Evolutionary conservation across 2,888 invertebrate genomes (phyloP).

Genomic region (Pseudococcus longispinus): DNA sequence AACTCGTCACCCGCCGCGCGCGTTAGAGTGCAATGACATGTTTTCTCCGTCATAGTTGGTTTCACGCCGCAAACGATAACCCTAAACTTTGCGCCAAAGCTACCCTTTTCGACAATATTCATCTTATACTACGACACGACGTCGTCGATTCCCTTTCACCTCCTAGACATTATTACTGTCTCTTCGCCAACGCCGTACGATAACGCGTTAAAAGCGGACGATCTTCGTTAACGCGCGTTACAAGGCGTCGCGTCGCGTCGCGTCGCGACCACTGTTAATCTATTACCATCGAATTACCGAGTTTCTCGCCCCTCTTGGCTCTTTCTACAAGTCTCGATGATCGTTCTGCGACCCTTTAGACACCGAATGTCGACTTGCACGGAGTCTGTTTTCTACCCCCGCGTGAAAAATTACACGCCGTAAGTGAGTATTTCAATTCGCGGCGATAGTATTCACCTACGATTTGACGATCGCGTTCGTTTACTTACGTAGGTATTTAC

Average conservation of each 20-base stretch:
- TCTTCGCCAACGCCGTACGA: not conserved
- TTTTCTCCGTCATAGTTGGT: conserved; percentile 55
- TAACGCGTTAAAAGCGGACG: not conserved
- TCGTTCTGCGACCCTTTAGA: not conserved
- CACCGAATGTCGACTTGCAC: no score
- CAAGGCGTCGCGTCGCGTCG: not conserved
- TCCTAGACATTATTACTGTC: not conserved
- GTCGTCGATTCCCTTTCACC: not conserved
- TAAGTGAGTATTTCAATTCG: no score
- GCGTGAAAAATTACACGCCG: no score
- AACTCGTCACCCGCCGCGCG: conserved; percentile 53
- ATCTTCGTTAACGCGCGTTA: not conserved
- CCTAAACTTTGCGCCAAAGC: conserved; percentile 33
- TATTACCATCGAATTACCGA: not conserved
- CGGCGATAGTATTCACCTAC: no score
- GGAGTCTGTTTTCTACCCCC: no score
- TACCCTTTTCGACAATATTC: conserved; percentile 16
- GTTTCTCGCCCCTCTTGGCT: not conserved
- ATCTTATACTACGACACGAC: not conserved
- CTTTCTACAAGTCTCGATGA: not conserved
- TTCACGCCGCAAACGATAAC: conserved; percentile 53
- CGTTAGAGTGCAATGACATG: conserved; percentile 54
- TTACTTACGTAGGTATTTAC: no score
- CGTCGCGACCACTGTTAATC: not conserved
- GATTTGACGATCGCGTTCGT: no score